These are phyloP conservation scores for Acrossocheilus fasciatus DNA, from an alignment of 2,797 vertebrate species.

Conservation along the genomic window DNA sequence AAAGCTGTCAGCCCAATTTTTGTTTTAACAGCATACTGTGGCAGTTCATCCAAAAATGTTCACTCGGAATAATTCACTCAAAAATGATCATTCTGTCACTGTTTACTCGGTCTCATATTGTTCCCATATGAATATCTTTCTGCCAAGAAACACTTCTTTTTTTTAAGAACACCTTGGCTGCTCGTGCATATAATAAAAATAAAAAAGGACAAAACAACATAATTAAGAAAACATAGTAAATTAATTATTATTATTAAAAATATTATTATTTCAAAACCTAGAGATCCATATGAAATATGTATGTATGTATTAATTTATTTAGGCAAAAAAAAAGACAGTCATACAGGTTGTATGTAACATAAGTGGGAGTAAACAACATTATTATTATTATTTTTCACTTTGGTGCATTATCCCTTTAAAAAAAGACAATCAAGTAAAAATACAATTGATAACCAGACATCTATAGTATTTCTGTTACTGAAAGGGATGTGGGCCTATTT, in stretches of 20 bases:
- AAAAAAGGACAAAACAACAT: background rate
- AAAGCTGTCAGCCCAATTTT: background rate
- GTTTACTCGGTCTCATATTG: background rate
- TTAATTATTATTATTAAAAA: background rate
- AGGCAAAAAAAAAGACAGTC: background rate
- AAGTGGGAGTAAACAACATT: background rate
- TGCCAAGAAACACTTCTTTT: background rate
- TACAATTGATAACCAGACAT: too few relatives aligned
- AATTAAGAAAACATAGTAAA: background rate
- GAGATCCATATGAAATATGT: background rate
- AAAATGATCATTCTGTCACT: background rate
- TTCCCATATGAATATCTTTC: background rate
- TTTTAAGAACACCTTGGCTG: background rate
- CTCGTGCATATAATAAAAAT: background rate
- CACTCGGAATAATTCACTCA: background rate
- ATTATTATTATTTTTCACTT: too few relatives aligned
- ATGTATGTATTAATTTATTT: background rate
- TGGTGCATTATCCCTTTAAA: too few relatives aligned
- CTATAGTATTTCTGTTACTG: slow-evolving; percentile 13
- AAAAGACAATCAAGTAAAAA: background rate
- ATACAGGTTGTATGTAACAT: background rate
- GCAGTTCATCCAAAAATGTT: background rate
- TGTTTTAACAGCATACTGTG: background rate
- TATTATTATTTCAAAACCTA: background rate
- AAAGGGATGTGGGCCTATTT: slow-evolving; percentile 52